These are phyloP conservation scores for Phymanthus crucifer DNA, from an alignment of 92 coral and sea anemone species.

Conservation along the genomic window DNA sequence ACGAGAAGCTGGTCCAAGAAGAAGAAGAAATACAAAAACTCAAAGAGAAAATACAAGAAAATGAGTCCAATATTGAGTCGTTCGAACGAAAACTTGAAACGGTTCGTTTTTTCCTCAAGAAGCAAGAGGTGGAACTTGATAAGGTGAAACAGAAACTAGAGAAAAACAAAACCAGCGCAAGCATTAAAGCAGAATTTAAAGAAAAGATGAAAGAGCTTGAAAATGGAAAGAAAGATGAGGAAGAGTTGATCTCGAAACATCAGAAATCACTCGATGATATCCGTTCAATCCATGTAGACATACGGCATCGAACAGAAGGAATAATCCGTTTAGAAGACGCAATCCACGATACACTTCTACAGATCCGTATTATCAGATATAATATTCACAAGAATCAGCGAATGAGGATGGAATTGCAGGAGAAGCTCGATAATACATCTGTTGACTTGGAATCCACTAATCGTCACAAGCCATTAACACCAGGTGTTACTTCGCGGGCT, in stretches of 20 bases:
- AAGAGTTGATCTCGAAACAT: slow-evolving; percentile 62
- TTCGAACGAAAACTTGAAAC: slow-evolving; percentile 74
- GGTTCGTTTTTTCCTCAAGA: slow-evolving; percentile 74
- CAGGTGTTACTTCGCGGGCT: slow-evolving; percentile 40
- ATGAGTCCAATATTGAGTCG: slow-evolving; percentile 57
- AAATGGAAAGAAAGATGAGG: slow-evolving; percentile 59
- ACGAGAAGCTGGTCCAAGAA: slow-evolving; percentile 50
- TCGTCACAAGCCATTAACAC: slow-evolving; percentile 69
- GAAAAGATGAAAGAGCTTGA: slow-evolving; percentile 66
- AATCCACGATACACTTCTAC: slow-evolving; percentile 74
- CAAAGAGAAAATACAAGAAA: slow-evolving; percentile 58
- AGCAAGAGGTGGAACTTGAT: slow-evolving; percentile 75
- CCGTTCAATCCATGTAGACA: slow-evolving; percentile 73
- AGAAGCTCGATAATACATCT: slow-evolving; percentile 61
- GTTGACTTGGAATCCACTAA: slow-evolving; percentile 69
- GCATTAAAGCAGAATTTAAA: slow-evolving; percentile 67
- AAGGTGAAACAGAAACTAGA: slow-evolving; percentile 69
- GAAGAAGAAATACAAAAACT: slow-evolving; percentile 65
- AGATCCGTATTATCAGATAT: slow-evolving; percentile 68
- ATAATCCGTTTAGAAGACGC: slow-evolving; percentile 69
- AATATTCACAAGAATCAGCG: slow-evolving; percentile 63
- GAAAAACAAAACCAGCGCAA: slow-evolving; percentile 49
- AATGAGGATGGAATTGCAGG: slow-evolving; percentile 59
- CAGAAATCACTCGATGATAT: slow-evolving; percentile 69
- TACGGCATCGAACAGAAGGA: slow-evolving; percentile 76